phyloP scores from a whole-genome alignment of 1,140 invertebrate genomes.

The Phenacoccus solenopsis region DNA sequence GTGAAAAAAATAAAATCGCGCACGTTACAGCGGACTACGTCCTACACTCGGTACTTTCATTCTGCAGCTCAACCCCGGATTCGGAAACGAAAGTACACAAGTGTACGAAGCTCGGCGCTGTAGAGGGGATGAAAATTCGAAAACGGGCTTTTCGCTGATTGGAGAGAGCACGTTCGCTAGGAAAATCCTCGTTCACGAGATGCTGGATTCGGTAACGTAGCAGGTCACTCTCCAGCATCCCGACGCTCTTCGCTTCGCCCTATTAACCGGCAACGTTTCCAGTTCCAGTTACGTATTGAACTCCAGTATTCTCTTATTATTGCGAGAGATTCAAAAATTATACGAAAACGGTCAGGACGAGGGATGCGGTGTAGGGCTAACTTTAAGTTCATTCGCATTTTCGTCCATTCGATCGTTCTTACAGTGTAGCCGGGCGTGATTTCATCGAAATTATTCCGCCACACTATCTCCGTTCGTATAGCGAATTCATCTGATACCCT shows the following conservation, averaged over 20 bases:
- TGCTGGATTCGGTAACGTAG: background rate
- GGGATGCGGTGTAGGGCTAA: too few relatives aligned
- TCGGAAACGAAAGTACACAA: background rate
- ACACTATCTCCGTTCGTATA: too few relatives aligned
- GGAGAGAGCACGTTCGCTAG: background rate
- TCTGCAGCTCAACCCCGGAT: background rate
- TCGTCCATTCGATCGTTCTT: background rate
- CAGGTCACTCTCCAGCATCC: background rate
- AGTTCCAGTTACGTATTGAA: too few relatives aligned
- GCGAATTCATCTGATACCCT: too few relatives aligned
- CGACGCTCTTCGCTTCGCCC: background rate
- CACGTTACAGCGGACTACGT: background rate
- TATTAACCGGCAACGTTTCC: too few relatives aligned
- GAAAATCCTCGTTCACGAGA: background rate
- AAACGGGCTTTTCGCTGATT: background rate
- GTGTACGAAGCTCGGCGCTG: background rate
- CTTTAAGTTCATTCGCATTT: slow-evolving; percentile 1
- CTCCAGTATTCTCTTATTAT: too few relatives aligned
- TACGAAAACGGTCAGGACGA: too few relatives aligned
- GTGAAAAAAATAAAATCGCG: too few relatives aligned
- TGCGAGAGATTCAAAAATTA: too few relatives aligned
- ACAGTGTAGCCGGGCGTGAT: background rate
- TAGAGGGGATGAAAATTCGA: background rate
- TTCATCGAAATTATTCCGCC: background rate
- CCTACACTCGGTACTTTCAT: background rate